These are phyloP conservation scores for Holothuria scabra DNA, from an alignment of 53 echinoderm and acorn worm species.

Conservation along the genomic window DNA sequence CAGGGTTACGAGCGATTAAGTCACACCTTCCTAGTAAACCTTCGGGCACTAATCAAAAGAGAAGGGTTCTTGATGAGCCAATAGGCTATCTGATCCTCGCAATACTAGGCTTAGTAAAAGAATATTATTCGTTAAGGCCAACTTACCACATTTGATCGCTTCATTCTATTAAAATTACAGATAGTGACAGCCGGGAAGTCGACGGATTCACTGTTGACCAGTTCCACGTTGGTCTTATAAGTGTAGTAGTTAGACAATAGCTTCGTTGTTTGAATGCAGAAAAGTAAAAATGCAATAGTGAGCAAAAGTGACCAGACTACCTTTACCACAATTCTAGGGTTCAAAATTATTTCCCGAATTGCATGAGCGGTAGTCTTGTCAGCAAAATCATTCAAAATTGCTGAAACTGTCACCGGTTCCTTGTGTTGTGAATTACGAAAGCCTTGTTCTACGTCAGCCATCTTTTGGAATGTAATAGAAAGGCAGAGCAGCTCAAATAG, in stretches of 20 bases:
- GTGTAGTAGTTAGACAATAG: slow-evolving; percentile 65
- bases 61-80: no score
- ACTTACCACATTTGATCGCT: slow-evolving; percentile 44
- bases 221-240: slow-evolving; percentile 70
- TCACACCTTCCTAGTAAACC: no score
- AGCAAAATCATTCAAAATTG: slow-evolving; percentile 68
- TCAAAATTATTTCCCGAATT: slow-evolving; percentile 62
- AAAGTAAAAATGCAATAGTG: slow-evolving; percentile 37
- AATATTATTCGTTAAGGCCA: no score
- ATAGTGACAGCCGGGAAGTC: slow-evolving; percentile 78
- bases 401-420: neutral
- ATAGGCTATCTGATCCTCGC: no score
- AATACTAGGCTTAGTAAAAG: no score
- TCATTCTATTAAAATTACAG: slow-evolving; percentile 81
- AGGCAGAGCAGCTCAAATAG: no score
- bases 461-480: no score
- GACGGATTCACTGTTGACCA: slow-evolving; percentile 60
- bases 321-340: slow-evolving; percentile 48
- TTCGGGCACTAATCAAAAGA: no score
- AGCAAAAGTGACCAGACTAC: slow-evolving; percentile 68
- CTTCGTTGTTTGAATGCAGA: slow-evolving; percentile 53
- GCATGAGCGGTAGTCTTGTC: slow-evolving; percentile 84
- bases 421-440: no score
- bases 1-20: no score
- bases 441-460: no score